phyloP scores from a whole-genome alignment of 2,888 invertebrate species.

The Acleris sparsana region DNA sequence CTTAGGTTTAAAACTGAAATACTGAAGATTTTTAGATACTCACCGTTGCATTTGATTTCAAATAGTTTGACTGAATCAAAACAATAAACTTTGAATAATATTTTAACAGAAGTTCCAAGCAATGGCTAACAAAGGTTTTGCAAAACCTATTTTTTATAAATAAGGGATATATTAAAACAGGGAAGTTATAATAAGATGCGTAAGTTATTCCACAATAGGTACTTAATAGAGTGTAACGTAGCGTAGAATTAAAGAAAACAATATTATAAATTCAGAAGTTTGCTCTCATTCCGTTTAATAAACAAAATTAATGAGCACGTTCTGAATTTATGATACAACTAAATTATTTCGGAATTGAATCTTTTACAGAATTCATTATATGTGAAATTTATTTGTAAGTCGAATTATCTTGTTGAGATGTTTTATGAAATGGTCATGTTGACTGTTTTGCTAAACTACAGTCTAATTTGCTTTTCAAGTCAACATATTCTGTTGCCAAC shows the following conservation, averaged over 20 bases:
- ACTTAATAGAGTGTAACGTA: conserved; percentile 9
- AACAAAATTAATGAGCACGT: background rate
- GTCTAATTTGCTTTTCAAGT: no score
- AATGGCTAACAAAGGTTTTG: background rate
- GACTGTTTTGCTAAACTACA: no score
- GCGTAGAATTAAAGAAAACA: background rate
- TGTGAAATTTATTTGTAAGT: no score
- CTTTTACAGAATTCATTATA: background rate
- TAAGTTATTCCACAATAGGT: conserved; percentile 18
- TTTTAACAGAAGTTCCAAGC: no score
- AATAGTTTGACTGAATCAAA: background rate
- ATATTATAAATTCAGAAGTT: conserved; percentile 26
- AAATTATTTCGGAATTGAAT: background rate
- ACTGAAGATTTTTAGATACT: conserved; percentile 40
- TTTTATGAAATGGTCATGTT: no score
- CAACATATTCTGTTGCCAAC: no score
- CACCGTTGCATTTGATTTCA: conserved; percentile 40
- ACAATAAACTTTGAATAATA: no score
- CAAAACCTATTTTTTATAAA: conserved; percentile 6
- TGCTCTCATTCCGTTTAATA: background rate
- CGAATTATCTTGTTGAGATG: no score
- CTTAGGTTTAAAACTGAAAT: conserved; percentile 25
- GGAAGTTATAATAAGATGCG: conserved; percentile 25
- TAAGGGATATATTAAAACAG: conserved; percentile 25
- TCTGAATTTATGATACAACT: conserved; percentile 27